Percentiles rank a stretch among this genome's conserved stretches.
Conservation (phyloP, 2,113 vertebrate species). For the Myrmecobius fasciatus region DNA sequence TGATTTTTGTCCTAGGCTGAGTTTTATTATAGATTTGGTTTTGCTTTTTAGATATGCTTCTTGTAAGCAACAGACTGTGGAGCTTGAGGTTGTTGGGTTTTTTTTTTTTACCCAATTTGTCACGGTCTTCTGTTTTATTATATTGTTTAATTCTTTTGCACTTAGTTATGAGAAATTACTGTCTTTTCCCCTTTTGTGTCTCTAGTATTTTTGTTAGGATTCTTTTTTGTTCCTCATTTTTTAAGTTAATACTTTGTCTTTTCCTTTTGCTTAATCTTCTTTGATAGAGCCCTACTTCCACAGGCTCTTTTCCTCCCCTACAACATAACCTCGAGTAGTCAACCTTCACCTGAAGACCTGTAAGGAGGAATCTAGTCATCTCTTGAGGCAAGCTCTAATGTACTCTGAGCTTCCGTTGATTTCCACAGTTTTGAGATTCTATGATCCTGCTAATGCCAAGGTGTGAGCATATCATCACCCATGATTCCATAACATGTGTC, state of each 20-base stretch:
- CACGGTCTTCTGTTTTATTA: not conserved
- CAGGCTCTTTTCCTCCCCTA: not conserved
- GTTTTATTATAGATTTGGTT: not conserved
- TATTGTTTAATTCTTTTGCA: not conserved
- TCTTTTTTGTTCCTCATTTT: not conserved
- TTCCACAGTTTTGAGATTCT: not conserved
- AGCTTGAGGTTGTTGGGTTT: not conserved
- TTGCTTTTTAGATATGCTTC: not conserved
- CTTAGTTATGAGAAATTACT: not conserved
- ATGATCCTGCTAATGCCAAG: not conserved
- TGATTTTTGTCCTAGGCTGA: not conserved
- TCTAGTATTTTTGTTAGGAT: not conserved
- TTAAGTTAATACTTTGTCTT: not conserved
- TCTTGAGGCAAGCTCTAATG: not conserved
- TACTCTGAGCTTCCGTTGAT: not conserved
- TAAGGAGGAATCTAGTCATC: not conserved
- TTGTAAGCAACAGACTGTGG: not conserved
- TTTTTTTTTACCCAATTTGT: not conserved
- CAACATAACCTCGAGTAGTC: not conserved
- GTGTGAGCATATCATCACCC: not conserved
- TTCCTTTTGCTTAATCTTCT: not conserved
- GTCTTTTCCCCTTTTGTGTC: not conserved
- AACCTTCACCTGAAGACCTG: not conserved
- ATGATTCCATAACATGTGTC: not conserved
- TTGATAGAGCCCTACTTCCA: not conserved